Conservation (phyloP, 2,797 vertebrate species). For the Rhabdophis nuchalis region DNA sequence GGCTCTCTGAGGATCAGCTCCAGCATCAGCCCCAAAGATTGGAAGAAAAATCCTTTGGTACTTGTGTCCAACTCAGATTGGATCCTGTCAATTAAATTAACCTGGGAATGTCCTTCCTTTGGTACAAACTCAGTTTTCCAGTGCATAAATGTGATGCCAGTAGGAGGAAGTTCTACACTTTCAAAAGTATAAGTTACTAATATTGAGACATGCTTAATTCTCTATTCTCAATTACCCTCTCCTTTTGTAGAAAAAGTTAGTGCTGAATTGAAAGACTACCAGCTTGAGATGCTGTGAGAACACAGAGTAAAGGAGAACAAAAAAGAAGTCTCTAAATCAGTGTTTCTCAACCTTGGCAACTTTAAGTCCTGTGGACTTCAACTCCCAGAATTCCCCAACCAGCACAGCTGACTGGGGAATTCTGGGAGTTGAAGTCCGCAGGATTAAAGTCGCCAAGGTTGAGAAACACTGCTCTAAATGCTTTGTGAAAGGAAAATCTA, state of each 20-base stretch:
- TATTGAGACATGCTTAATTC: not conserved
- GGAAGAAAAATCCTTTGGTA: too few species aligned
- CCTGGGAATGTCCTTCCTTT: not conserved
- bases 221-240: not conserved
- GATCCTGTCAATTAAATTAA: not conserved
- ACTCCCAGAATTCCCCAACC: too few species aligned
- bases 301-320: not conserved
- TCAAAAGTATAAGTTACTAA: not conserved
- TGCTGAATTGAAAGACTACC: not conserved
- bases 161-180: not conserved
- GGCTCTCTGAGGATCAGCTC: too few species aligned
- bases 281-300: not conserved
- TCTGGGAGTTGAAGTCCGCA: too few species aligned
- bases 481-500: not conserved
- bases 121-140: not conserved
- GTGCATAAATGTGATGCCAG: not conserved
- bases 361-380: too few species aligned
- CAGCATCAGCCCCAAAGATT: too few species aligned
- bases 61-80: too few species aligned
- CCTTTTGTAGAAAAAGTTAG: not conserved
- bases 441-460: too few species aligned
- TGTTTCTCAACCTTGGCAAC: too few species aligned
- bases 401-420: too few species aligned
- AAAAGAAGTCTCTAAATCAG: too few species aligned
- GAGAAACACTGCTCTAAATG: too few species aligned